phyloP scores from a whole-genome alignment of 2,888 invertebrate genomes.

The Dynastes hyllus region DNA sequence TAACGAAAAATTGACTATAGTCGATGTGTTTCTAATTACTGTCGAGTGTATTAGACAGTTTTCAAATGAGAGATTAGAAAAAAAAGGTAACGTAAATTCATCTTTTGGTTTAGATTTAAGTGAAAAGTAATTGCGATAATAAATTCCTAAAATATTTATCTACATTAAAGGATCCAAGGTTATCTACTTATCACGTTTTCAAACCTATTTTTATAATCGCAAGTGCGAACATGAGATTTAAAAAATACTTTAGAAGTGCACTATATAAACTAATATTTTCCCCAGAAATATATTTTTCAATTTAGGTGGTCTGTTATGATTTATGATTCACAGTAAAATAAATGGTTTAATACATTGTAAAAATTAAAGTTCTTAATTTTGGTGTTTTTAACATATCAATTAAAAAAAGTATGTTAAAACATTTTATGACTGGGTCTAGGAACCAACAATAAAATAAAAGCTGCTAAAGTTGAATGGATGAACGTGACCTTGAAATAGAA shows the following conservation, averaged over 20 bases:
- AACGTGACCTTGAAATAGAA: constrained; percentile 7
- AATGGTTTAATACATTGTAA: too few relatives aligned
- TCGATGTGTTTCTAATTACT: constrained; percentile 19
- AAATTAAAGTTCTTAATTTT: too few relatives aligned
- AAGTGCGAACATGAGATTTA: too few relatives aligned
- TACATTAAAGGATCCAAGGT: background rate
- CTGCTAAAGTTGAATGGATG: constrained; percentile 10
- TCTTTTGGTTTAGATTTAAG: constrained; percentile 7
- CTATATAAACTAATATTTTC: too few relatives aligned
- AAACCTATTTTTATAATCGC: too few relatives aligned
- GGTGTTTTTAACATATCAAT: too few relatives aligned
- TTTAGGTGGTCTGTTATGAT: too few relatives aligned
- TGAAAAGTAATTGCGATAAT: background rate
- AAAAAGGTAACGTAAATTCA: constrained; percentile 26
- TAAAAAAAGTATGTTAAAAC: too few relatives aligned
- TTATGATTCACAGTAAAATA: too few relatives aligned
- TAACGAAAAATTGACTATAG: background rate
- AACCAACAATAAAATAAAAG: background rate
- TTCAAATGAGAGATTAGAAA: constrained; percentile 4
- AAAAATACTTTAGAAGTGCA: too few relatives aligned
- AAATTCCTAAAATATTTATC: background rate
- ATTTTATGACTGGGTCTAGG: too few relatives aligned
- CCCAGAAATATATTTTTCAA: too few relatives aligned
- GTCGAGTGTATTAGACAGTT: constrained; percentile 9
- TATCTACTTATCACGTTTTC: background rate